Evolutionary conservation across 2,113 vertebrate species (phyloP).

Genomic region (Anolis sagrei): DNA sequence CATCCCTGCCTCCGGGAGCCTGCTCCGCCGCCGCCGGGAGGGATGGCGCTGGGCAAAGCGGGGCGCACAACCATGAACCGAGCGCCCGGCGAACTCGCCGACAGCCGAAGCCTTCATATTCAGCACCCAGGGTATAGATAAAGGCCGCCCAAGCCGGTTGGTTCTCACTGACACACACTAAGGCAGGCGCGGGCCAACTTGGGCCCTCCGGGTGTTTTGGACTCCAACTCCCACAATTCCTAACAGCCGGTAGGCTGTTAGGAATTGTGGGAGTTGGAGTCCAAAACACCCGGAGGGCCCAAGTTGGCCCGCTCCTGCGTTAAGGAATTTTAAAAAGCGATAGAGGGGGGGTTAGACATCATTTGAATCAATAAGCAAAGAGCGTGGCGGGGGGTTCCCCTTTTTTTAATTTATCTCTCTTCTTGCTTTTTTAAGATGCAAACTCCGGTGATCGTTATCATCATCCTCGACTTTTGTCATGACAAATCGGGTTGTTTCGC

Average conservation of each 20-base stretch:
- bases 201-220: no score
- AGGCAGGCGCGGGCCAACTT: not conserved
- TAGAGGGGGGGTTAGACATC: constrained; percentile 77
- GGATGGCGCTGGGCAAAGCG: constrained; percentile 93
- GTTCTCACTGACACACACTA: constrained; percentile 55
- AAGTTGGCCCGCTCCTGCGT: no score
- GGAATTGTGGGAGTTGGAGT: no score
- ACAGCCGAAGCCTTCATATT: constrained; percentile 93
- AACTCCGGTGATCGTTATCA: constrained; percentile 82
- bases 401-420: not conserved
- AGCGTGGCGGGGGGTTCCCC: no score
- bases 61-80: constrained; percentile 91
- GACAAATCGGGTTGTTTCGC: no score
- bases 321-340: constrained; percentile 7
- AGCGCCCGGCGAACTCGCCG: constrained; percentile 88
- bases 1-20: constrained; percentile 94
- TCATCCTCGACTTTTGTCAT: constrained; percentile 42
- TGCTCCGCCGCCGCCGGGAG: constrained; percentile 82
- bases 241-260: no score
- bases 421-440: constrained; percentile 72
- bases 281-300: no score
- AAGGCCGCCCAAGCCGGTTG: constrained; percentile 77
- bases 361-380: constrained; percentile 80
- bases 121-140: constrained; percentile 99
- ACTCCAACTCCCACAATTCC: no score